Percentiles rank a stretch among this genome's conserved stretches.
Conservation (phyloP, 2,888 invertebrate species). For the Lacanobia oleracea region DNA sequence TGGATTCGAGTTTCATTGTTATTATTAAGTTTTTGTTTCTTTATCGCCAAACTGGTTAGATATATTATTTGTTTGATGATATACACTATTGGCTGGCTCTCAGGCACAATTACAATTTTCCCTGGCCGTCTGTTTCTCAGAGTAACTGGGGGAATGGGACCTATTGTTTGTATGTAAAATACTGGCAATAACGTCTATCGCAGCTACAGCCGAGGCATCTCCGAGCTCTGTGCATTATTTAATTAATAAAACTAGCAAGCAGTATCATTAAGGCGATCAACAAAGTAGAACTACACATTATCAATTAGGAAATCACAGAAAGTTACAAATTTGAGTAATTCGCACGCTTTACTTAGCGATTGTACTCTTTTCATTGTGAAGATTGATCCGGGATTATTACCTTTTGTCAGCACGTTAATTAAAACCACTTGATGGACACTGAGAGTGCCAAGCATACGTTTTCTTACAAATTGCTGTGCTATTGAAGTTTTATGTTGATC, state of each 20-base stretch:
- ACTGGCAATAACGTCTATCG: neutral
- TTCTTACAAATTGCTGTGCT: neutral
- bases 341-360: neutral
- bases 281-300: slow-evolving; percentile 24
- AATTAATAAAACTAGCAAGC: neutral
- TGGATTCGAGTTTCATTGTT: no score
- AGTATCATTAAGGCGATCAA: slow-evolving; percentile 4
- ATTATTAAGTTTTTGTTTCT: no score
- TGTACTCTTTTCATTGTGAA: slow-evolving; percentile 11
- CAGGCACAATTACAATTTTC: neutral
- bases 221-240: neutral
- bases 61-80: no score
- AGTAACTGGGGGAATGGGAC: neutral
- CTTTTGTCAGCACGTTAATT: neutral
- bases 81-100: neutral
- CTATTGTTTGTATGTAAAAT: neutral
- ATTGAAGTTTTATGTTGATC: neutral
- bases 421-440: neutral
- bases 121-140: neutral
- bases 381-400: neutral
- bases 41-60: no score
- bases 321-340: slow-evolving; percentile 17
- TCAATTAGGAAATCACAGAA: slow-evolving; percentile 43
- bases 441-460: neutral
- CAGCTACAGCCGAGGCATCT: neutral